These are phyloP conservation scores for Alexandromys fortis DNA, from an alignment of 2,113 vertebrate genomes.

Conservation along the genomic window DNA sequence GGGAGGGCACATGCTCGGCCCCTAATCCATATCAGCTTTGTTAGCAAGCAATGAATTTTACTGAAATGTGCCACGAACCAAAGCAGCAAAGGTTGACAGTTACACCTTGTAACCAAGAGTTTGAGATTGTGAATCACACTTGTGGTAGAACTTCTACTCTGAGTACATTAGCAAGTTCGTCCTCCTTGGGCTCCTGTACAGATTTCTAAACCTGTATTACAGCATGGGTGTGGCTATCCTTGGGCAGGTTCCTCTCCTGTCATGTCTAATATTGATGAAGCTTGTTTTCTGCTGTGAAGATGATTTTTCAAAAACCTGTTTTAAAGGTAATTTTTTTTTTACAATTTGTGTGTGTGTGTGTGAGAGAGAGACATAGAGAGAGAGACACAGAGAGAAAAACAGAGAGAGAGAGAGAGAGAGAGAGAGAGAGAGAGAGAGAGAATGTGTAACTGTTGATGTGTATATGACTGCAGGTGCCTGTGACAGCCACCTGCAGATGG, in stretches of 20 bases:
- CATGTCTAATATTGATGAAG: constrained; percentile 68
- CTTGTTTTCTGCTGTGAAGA: constrained; percentile 53
- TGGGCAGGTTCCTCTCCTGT: constrained; percentile 33
- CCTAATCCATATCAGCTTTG: constrained; percentile 86
- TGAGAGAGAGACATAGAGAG: background rate
- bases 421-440: background rate
- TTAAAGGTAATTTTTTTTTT: background rate
- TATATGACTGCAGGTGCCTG: background rate
- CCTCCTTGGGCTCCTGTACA: background rate
- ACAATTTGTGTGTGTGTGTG: background rate
- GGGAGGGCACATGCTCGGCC: constrained; percentile 82
- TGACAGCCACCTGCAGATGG: background rate
- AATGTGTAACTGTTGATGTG: background rate
- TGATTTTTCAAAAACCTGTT: background rate
- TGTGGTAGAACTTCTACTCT: constrained; percentile 71
- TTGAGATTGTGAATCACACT: constrained; percentile 85
- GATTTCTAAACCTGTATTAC: constrained; percentile 59
- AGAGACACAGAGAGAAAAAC: background rate
- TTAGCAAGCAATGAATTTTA: constrained; percentile 82
- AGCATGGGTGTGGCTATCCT: constrained; percentile 64
- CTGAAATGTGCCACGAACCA: constrained; percentile 84
- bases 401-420: background rate
- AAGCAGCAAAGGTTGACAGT: constrained; percentile 85
- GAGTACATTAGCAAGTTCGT: constrained; percentile 60
- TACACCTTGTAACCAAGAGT: constrained; percentile 83